A percentile compares a stretch with the other conserved stretches of the same genome.
phyloP scores from a whole-genome alignment of 1,140 invertebrate genomes.

The Ceratitis capitata region DNA sequence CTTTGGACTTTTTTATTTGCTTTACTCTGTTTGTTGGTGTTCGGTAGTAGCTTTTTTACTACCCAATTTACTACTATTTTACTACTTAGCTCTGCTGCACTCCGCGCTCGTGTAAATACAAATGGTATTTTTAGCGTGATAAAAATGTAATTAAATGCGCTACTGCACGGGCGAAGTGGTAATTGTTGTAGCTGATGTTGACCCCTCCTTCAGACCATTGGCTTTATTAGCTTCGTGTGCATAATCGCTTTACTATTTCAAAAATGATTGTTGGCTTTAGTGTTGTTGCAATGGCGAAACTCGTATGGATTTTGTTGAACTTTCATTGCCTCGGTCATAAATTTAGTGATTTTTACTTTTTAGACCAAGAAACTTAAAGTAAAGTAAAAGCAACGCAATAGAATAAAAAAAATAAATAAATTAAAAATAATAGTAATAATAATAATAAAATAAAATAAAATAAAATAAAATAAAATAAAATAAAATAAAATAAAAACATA shows the following conservation, averaged over 20 bases:
- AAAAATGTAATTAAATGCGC: slow-evolving; percentile 31
- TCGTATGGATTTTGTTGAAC: neutral
- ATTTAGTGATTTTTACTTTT: neutral
- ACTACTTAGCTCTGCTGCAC: neutral
- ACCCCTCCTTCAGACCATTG: neutral
- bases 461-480: too few species aligned
- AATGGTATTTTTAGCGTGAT: slow-evolving; percentile 22
- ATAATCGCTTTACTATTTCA: neutral
- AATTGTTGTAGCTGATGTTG: neutral
- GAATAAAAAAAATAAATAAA: too few species aligned
- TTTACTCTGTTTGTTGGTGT: neutral
- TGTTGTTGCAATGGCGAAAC: neutral
- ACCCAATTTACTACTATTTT: slow-evolving; percentile 31
- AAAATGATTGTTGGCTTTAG: neutral
- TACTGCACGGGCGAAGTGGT: neutral
- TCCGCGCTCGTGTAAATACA: neutral
- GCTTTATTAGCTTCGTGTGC: neutral
- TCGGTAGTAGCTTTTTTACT: neutral
- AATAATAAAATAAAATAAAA: too few species aligned
- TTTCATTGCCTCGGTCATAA: neutral
- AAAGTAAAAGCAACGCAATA: too few species aligned
- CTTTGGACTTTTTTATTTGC: neutral
- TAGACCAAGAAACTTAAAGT: too few species aligned
- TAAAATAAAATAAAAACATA: too few species aligned
- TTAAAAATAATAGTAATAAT: too few species aligned